A percentile compares a stretch with the other conserved stretches of the same genome.
Conservation (phyloP, 1,140 invertebrate genomes). For the Drosophila ercepeae region DNA sequence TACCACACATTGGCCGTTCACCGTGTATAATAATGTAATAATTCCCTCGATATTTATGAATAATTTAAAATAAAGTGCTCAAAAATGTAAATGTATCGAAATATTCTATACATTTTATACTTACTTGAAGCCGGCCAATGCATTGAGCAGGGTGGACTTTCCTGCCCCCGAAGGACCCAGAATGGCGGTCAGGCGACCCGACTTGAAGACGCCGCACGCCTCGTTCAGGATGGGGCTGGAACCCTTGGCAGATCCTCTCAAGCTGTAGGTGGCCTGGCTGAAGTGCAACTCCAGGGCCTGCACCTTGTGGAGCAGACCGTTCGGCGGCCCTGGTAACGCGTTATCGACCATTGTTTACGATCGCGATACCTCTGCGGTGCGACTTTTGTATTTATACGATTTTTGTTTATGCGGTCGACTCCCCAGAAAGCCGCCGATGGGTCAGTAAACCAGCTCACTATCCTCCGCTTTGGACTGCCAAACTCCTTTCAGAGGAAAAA, state of each 20-base stretch:
- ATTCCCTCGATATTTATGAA: no score
- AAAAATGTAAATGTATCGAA: no score
- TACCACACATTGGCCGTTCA: no score
- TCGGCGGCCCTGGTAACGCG: slow-evolving; percentile 17
- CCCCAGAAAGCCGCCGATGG: slow-evolving; percentile 2
- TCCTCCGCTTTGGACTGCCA: not conserved
- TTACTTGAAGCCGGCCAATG: slow-evolving; percentile 86
- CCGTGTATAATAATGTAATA: no score
- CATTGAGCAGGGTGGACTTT: slow-evolving; percentile 91
- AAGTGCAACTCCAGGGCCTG: slow-evolving; percentile 61
- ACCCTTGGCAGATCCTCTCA: slow-evolving; percentile 35
- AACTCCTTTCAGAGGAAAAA: slow-evolving; percentile 17
- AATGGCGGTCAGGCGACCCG: slow-evolving; percentile 89
- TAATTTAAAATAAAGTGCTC: no score
- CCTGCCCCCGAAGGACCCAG: slow-evolving; percentile 93
- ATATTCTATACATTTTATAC: slow-evolving; percentile 34
- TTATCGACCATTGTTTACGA: slow-evolving; percentile 52
- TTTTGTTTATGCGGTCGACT: slow-evolving; percentile 3
- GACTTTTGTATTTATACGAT: not conserved
- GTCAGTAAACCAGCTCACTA: slow-evolving; percentile 21
- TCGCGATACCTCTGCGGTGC: not conserved
- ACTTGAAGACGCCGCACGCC: slow-evolving; percentile 85
- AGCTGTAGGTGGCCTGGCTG: slow-evolving; percentile 57
- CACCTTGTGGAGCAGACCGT: slow-evolving; percentile 27
- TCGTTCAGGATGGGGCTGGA: slow-evolving; percentile 85